These are phyloP conservation scores for Nannobrachium achirus DNA, from an alignment of 2,113 vertebrate genomes.

Conservation along the genomic window DNA sequence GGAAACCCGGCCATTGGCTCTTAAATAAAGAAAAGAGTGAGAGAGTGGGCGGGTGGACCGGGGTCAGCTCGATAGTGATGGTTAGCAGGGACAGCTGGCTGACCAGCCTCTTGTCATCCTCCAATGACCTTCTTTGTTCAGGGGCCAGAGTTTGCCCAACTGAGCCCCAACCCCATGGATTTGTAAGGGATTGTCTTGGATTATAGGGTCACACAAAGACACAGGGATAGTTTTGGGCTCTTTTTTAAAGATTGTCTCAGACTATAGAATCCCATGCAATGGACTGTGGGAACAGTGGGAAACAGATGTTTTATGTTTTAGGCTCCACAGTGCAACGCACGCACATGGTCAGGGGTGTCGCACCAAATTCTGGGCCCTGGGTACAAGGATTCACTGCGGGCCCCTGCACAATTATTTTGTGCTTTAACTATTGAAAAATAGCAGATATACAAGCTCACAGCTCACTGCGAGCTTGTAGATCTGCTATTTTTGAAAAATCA, in stretches of 20 bases:
- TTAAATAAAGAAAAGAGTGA: no score
- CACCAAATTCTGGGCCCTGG: no score
- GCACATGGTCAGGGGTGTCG: conserved; percentile 33
- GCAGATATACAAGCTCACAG: no score
- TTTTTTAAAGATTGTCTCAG: conserved; percentile 4
- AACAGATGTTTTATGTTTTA: conserved; percentile 68
- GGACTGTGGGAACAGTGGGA: conserved; percentile 50
- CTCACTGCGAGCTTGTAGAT: no score
- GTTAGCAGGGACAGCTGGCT: conserved; percentile 54
- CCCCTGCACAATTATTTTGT: no score
- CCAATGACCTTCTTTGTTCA: conserved; percentile 40
- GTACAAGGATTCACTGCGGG: no score
- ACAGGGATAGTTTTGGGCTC: conserved; percentile 22
- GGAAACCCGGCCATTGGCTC: no score
- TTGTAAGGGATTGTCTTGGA: conserved; percentile 17
- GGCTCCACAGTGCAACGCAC: conserved; percentile 46
- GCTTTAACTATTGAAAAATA: no score
- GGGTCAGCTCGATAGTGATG: conserved; percentile 8
- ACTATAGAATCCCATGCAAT: conserved; percentile 44
- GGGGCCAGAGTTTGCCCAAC: conserved; percentile 45
- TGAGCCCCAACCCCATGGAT: conserved; percentile 26
- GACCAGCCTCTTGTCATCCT: conserved; percentile 33
- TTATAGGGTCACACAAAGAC: conserved; percentile 19
- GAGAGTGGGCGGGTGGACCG: no score
- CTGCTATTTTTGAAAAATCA: no score